A percentile compares a stretch with the other conserved stretches of the same genome.
These are phyloP conservation scores for Chloromyia formosa DNA, from an alignment of 2,888 invertebrate species.

Conservation along the genomic window DNA sequence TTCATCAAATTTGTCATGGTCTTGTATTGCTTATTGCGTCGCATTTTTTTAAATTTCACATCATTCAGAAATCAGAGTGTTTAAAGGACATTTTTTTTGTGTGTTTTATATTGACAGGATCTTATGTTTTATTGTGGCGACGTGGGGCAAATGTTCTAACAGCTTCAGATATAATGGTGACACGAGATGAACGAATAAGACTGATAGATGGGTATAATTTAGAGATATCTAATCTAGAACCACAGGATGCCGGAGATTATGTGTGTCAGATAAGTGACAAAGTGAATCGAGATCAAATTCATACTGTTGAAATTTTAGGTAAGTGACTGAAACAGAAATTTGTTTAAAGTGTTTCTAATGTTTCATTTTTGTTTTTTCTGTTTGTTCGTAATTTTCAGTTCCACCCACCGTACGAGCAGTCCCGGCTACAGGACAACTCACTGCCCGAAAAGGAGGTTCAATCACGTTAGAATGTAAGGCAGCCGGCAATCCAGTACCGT, in stretches of 20 bases:
- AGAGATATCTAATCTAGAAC: slow-evolving; percentile 75
- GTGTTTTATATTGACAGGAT: slow-evolving; percentile 65
- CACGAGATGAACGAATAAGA: slow-evolving; percentile 73
- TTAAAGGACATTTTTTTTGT: background rate
- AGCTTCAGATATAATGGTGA: slow-evolving; percentile 78
- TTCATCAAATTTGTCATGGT: too few relatives aligned
- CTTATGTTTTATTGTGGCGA: slow-evolving; percentile 74
- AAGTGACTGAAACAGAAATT: slow-evolving; percentile 52
- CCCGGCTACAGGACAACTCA: slow-evolving; percentile 72
- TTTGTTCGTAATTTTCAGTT: slow-evolving; percentile 59
- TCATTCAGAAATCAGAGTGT: too few relatives aligned
- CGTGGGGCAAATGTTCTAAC: slow-evolving; percentile 76
- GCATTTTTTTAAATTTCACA: background rate
- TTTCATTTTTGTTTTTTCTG: slow-evolving; percentile 15
- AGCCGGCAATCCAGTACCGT: slow-evolving; percentile 77
- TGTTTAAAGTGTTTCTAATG: background rate
- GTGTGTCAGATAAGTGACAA: slow-evolving; percentile 78
- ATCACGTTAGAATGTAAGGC: slow-evolving; percentile 76
- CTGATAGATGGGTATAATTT: slow-evolving; percentile 77
- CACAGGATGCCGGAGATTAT: slow-evolving; percentile 75
- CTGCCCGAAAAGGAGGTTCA: slow-evolving; percentile 73
- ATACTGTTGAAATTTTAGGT: slow-evolving; percentile 75
- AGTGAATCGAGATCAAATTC: slow-evolving; percentile 74
- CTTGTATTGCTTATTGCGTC: too few relatives aligned
- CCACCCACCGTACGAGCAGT: slow-evolving; percentile 75